Conservation (phyloP, 2,888 invertebrate genomes). For the Limnephilus auricula region DNA sequence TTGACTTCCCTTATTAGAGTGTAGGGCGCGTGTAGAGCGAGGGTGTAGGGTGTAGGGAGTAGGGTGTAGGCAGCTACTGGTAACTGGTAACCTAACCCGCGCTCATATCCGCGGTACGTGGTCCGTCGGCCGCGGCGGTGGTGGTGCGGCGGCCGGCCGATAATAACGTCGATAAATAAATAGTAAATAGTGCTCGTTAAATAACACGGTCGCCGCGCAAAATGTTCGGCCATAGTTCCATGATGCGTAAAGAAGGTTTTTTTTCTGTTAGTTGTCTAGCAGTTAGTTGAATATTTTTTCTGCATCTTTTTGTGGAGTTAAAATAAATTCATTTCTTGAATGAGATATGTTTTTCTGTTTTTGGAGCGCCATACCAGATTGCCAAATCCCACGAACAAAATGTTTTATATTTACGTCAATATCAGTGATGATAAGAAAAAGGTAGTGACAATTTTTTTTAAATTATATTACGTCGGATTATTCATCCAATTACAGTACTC, state of each 20-base stretch:
- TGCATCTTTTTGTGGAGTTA: no score
- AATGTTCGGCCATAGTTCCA: constrained; percentile 5
- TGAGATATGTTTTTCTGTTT: no score
- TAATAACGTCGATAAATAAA: constrained; percentile 53
- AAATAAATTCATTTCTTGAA: no score
- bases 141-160: constrained; percentile 20
- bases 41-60: background rate
- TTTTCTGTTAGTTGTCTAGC: background rate
- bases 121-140: background rate
- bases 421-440: no score
- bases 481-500: no score
- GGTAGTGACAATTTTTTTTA: no score
- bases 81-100: background rate
- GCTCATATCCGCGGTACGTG: constrained; percentile 32
- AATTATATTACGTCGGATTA: no score
- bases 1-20: background rate
- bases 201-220: constrained; percentile 43
- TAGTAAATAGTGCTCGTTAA: constrained; percentile 51
- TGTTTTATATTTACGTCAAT: no score
- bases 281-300: no score
- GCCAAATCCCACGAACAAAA: no score
- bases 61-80: background rate
- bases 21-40: background rate
- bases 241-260: background rate
- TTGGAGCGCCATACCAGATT: no score